These are phyloP conservation scores for Melanostoma scalare DNA, from an alignment of 2,888 invertebrate genomes.

Conservation along the genomic window DNA sequence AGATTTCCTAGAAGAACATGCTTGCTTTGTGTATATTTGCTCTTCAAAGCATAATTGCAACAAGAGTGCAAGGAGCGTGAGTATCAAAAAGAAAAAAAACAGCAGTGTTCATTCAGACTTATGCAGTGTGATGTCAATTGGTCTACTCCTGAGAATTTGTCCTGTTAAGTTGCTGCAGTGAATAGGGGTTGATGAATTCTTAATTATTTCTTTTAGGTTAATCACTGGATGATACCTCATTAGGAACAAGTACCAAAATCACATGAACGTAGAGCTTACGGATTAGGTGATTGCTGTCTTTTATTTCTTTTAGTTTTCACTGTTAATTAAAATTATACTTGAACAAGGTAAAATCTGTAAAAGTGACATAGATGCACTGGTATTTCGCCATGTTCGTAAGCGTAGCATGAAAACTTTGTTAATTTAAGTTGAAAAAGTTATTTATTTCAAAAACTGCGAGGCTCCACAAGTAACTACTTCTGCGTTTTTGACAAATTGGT, in stretches of 20 bases:
- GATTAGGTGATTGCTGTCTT: too few species aligned
- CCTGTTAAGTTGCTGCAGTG: conserved; percentile 50
- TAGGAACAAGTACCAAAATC: not conserved
- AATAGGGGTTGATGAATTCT: conserved; percentile 55
- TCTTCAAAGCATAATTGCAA: conserved; percentile 55
- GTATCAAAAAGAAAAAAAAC: conserved; percentile 11
- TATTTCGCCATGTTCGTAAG: too few species aligned
- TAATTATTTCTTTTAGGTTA: conserved; percentile 23
- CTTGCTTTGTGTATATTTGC: conserved; percentile 3
- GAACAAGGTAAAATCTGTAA: too few species aligned
- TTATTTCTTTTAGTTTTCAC: too few species aligned
- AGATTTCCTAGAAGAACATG: not conserved
- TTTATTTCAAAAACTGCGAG: too few species aligned
- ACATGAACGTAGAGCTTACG: too few species aligned
- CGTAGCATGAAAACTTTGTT: too few species aligned
- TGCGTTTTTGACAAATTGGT: too few species aligned
- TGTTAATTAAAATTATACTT: too few species aligned
- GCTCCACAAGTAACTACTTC: too few species aligned
- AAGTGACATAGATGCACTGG: too few species aligned
- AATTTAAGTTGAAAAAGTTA: too few species aligned
- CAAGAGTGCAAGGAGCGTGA: conserved; percentile 18
- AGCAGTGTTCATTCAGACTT: conserved; percentile 52
- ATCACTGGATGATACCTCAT: conserved; percentile 17
- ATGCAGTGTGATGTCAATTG: conserved; percentile 53
- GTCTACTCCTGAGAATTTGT: conserved; percentile 43